Evolutionary conservation across 1,140 invertebrate genomes (phyloP), one percentile per base, ranked within the genome.

Genomic region (Neoseiulus cucumeris): DNA sequence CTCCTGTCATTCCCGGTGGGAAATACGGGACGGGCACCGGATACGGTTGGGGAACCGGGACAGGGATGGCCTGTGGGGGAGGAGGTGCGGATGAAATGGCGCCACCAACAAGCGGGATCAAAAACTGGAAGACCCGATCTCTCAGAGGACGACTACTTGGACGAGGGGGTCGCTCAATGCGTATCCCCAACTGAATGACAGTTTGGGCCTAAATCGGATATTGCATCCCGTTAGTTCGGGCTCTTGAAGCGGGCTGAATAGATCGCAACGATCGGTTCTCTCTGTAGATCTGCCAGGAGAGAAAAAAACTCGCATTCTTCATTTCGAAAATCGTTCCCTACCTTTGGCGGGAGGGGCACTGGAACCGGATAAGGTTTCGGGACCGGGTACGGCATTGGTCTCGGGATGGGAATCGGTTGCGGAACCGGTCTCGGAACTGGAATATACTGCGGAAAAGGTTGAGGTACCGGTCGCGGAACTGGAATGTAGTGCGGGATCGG

Each of bases 151-250:
- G 14, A 33, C 25, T 28, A 20, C 4, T 25, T 25, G 25, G 33
- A 39, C 33, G n/a, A n/a, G n/a, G 45, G 14, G 45, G 45, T 25
- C 45, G 51, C 51, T 59, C 51, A 18, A 59, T 59, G 51, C 51
- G 51, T 29, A 59, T n/a, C 14, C 51, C 51, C 9, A 59, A 25
- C 9, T 59, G 51, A 20, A 59, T 59, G 51, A 59, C 51, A 20
- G 25, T 25, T 33, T 25, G 25, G 22, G 14, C 51, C 51, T 59
- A 39, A 9, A 39, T 39, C 4, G 9, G 33, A 39, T 39, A n/a
- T 39, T 39, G 33, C 4, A 4, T 39, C 33, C 33, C 33, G 33
- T 39, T 39, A 39, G 33, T 39, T 6, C 33, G n/a, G n/a, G n/a
- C n/a, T n/a, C n/a, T n/a, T n/a, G n/a, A n/a, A n/a, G n/a, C n/a